Evolutionary conservation across 2,888 invertebrate genomes (phyloP).

Genomic region (Eupeodes latifasciatus): DNA sequence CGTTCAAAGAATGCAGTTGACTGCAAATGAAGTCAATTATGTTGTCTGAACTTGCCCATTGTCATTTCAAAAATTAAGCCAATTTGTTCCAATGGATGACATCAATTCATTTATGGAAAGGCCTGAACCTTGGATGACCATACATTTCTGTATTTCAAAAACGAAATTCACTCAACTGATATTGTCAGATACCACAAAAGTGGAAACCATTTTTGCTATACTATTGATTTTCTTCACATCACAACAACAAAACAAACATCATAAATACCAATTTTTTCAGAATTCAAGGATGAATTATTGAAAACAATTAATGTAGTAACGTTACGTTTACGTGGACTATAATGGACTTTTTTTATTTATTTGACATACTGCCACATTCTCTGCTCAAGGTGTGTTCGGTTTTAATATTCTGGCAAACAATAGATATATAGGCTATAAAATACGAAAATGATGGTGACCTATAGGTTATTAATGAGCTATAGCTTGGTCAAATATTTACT

Average conservation of each 20-base stretch:
- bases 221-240: background rate
- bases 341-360: conserved; percentile 11
- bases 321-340: background rate
- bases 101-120: no score
- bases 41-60: no score
- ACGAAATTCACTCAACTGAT: no score
- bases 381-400: background rate
- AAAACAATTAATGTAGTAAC: background rate
- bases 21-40: no score
- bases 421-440: background rate
- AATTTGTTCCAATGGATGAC: no score
- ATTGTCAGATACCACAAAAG: no score
- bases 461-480: conserved; percentile 15
- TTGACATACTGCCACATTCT: conserved; percentile 15
- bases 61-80: no score
- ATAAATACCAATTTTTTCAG: background rate
- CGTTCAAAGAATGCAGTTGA: no score
- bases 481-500: conserved; percentile 1
- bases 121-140: no score
- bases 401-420: background rate
- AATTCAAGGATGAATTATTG: conserved; percentile 4
- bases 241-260: background rate
- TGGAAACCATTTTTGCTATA: no score
- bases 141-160: no score
- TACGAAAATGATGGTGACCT: background rate